A percentile compares a stretch with the other conserved stretches of the same genome.
Evolutionary conservation across 2,888 invertebrate genomes (phyloP).

Genomic region (Eristalis pertinax): DNA sequence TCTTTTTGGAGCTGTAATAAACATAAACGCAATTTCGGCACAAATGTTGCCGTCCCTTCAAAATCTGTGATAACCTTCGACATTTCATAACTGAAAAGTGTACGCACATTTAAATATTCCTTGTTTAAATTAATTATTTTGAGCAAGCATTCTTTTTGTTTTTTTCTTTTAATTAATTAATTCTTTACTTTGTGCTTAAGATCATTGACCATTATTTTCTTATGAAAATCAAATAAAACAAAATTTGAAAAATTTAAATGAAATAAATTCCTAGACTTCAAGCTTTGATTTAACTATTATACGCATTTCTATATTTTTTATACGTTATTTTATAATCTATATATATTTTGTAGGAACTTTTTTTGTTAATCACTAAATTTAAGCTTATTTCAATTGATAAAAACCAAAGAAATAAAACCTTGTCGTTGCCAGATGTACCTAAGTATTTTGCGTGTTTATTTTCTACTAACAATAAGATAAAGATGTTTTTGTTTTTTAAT

Average conservation of each 20-base stretch:
- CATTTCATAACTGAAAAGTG: conserved; percentile 29
- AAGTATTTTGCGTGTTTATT: background rate
- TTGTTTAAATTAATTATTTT: conserved; percentile 65
- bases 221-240: conserved; percentile 19
- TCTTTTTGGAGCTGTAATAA: no score
- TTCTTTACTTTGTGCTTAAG: conserved; percentile 54
- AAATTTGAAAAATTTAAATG: conserved; percentile 25
- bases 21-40: background rate
- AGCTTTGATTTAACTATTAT: conserved; percentile 67
- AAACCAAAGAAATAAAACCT: conserved; percentile 61
- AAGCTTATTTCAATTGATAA: conserved; percentile 66
- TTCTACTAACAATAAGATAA: background rate
- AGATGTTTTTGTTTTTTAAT: background rate
- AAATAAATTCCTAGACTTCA: conserved; percentile 52
- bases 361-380: conserved; percentile 79
- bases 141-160: conserved; percentile 74
- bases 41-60: background rate
- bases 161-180: conserved; percentile 28
- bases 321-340: conserved; percentile 61
- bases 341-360: conserved; percentile 77
- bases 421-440: conserved; percentile 47
- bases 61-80: background rate
- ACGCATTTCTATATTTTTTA: conserved; percentile 58
- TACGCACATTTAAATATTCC: conserved; percentile 11
- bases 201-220: conserved; percentile 36